Evolutionary conservation across 2,113 vertebrate genomes (phyloP).

Genomic region (Neotragus moschatus): DNA sequence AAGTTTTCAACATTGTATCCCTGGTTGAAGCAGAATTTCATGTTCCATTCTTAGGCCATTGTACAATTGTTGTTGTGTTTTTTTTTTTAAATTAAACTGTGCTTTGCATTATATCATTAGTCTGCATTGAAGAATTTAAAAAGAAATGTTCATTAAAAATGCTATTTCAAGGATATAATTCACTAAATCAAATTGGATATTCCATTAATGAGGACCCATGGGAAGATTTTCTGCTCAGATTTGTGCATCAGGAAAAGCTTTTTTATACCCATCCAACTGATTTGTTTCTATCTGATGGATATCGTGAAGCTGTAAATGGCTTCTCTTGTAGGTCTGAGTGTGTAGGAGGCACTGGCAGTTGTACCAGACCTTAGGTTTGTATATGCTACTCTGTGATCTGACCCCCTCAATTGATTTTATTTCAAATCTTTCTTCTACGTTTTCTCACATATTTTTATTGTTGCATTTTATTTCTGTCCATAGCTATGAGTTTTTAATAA

Average conservation of each 20-base stretch:
- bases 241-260: background rate
- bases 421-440: background rate
- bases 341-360: background rate
- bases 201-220: constrained; percentile 9
- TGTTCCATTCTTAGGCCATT: background rate
- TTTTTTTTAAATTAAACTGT: background rate
- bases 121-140: constrained; percentile 28
- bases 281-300: background rate
- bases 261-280: background rate
- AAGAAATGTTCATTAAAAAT: background rate
- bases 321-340: background rate
- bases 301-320: background rate
- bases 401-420: background rate
- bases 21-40: background rate
- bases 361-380: background rate
- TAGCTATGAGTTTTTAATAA: background rate
- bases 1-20: background rate
- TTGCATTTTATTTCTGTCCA: background rate
- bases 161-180: background rate
- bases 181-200: background rate
- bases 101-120: background rate
- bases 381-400: background rate
- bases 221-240: background rate
- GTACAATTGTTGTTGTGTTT: background rate
- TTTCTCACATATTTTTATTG: background rate